Conservation (phyloP, 2,113 vertebrate genomes). For the Semicossyphus pulcher region DNA sequence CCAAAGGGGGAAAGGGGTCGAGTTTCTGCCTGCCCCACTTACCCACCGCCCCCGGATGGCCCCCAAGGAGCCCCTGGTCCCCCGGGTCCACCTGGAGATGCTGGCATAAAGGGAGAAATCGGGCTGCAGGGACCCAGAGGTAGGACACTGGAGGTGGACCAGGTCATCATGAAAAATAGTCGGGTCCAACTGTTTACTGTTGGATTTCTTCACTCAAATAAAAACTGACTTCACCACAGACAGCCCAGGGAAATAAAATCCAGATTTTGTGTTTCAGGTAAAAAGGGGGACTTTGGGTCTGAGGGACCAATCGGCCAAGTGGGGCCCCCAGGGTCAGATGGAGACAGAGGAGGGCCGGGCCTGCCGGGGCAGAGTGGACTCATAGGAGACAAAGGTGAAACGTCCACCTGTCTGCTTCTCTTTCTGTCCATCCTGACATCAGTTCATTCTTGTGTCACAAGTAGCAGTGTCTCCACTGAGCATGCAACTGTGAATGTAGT, state of each 20-base stretch:
- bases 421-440: too few relatives aligned
- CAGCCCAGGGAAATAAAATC: too few relatives aligned
- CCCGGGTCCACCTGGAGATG: slow-evolving; percentile 34
- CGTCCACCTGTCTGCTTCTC: not conserved
- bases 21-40: not conserved
- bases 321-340: slow-evolving; percentile 54
- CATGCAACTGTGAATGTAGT: too few relatives aligned
- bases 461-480: too few relatives aligned
- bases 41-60: not conserved
- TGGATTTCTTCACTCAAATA: too few relatives aligned
- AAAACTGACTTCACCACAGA: too few relatives aligned
- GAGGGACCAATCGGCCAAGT: slow-evolving; percentile 32
- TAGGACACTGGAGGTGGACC: not conserved
- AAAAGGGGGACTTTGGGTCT: slow-evolving; percentile 45
- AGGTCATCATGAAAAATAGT: not conserved
- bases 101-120: slow-evolving; percentile 24
- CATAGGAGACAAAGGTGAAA: slow-evolving; percentile 69
- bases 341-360: slow-evolving; percentile 55
- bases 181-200: too few relatives aligned
- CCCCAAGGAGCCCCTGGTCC: slow-evolving; percentile 32
- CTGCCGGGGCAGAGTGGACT: slow-evolving; percentile 54
- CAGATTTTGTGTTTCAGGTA: slow-evolving; percentile 67
- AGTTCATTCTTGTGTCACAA: too few relatives aligned
- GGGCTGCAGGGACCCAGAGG: slow-evolving; percentile 47
- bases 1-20: slow-evolving; percentile 66